These are phyloP conservation scores for Meandrusa payeni DNA, from an alignment of 2,888 invertebrate genomes.

Conservation along the genomic window DNA sequence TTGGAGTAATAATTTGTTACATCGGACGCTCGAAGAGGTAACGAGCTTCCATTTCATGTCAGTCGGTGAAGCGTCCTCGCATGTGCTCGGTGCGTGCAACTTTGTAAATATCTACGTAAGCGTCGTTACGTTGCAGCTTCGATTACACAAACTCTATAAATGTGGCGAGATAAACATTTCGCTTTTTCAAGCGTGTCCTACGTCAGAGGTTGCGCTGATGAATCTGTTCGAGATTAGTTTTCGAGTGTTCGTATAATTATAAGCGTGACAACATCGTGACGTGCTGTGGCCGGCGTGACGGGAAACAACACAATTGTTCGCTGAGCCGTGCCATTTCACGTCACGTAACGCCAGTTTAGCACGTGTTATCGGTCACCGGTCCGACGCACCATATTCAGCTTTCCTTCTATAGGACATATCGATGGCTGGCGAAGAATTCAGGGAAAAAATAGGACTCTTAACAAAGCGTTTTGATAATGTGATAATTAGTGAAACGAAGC, in stretches of 20 bases:
- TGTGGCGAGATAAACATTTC: constrained; percentile 54
- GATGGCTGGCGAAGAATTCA: no score
- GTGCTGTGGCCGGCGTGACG: constrained; percentile 42
- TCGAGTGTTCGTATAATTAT: constrained; percentile 65
- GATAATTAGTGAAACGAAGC: no score
- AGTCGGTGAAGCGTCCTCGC: no score
- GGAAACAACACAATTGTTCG: constrained; percentile 43
- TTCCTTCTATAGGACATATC: neutral
- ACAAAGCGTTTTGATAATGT: no score
- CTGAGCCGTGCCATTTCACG: constrained; percentile 52
- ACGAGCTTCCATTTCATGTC: no score
- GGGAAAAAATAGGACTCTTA: no score
- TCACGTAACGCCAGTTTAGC: constrained; percentile 48
- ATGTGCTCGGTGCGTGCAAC: neutral
- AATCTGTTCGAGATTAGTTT: constrained; percentile 56
- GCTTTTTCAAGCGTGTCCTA: constrained; percentile 48
- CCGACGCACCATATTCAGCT: constrained; percentile 19
- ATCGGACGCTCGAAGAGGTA: no score
- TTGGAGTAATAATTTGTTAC: no score
- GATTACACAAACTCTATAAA: constrained; percentile 62
- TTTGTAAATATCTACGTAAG: constrained; percentile 41
- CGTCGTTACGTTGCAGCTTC: constrained; percentile 47
- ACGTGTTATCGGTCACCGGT: constrained; percentile 49
- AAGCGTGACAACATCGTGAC: constrained; percentile 56
- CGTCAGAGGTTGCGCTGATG: constrained; percentile 62